phyloP scores from a whole-genome alignment of 2,888 invertebrate genomes.

The Andricus curvator region DNA sequence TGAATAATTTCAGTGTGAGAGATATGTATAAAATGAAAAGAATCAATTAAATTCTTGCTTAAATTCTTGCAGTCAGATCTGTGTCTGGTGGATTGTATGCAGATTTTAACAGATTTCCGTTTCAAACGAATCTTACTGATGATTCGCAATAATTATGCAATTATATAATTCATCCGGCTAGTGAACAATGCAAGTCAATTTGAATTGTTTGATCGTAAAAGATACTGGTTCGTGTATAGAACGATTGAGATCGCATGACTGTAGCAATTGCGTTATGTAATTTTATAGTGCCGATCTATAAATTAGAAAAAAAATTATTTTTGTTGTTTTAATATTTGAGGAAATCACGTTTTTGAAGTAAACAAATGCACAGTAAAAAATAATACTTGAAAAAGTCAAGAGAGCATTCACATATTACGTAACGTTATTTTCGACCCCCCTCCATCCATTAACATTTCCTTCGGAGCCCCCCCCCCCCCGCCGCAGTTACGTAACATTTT shows the following conservation, averaged over 20 bases:
- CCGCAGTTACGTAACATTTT: too few species aligned
- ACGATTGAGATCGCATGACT: conserved; percentile 14
- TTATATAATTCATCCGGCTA: conserved; percentile 42
- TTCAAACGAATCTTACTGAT: neutral
- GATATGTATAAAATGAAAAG: neutral
- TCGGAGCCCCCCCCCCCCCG: too few species aligned
- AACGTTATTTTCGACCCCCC: too few species aligned
- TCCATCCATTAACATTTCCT: too few species aligned
- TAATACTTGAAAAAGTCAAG: too few species aligned
- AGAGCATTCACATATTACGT: too few species aligned
- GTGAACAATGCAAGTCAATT: conserved; percentile 27
- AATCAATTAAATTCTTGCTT: too few species aligned
- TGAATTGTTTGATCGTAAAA: conserved; percentile 15
- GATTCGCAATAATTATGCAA: conserved; percentile 48
- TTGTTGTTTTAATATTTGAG: neutral
- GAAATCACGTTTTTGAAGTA: neutral
- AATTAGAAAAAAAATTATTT: neutral
- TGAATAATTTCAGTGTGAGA: too few species aligned
- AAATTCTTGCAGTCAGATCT: neutral
- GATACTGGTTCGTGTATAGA: conserved; percentile 4
- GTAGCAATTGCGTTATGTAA: conserved; percentile 21
- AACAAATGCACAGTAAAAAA: neutral
- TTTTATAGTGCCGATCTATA: neutral
- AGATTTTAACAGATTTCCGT: conserved; percentile 20
- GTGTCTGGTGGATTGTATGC: neutral